phyloP scores from a whole-genome alignment of 2,797 vertebrate species.

The Coregonus suidteri region DNA sequence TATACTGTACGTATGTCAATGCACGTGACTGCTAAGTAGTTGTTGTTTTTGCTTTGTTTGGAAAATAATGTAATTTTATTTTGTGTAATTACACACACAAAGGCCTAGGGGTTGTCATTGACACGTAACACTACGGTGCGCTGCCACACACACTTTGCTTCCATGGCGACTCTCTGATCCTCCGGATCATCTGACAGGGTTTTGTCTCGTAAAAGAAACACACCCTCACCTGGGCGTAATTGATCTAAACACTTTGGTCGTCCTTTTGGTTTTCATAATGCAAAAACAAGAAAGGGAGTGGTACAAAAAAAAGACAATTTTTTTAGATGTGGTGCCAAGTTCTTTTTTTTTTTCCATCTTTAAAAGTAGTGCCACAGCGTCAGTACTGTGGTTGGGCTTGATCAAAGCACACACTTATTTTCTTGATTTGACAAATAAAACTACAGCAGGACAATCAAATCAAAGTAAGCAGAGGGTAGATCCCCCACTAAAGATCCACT shows the following conservation, averaged over 20 bases:
- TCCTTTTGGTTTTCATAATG: slow-evolving; percentile 48
- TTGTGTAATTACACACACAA: slow-evolving; percentile 53
- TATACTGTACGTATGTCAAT: neutral
- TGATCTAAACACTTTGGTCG: slow-evolving; percentile 49
- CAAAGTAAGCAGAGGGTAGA: slow-evolving; percentile 52
- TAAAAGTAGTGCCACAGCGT: slow-evolving; percentile 24
- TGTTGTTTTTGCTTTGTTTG: slow-evolving; percentile 50
- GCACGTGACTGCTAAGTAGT: slow-evolving; percentile 5
- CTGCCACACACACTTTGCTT: slow-evolving; percentile 5
- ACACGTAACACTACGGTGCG: slow-evolving; percentile 42
- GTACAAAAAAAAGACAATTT: slow-evolving; percentile 33
- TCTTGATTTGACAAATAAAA: slow-evolving; percentile 50
- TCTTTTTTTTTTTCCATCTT: neutral
- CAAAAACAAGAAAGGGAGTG: slow-evolving; percentile 18
- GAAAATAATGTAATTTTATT: slow-evolving; percentile 43
- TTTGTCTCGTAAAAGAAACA: slow-evolving; percentile 44
- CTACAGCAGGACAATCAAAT: slow-evolving; percentile 53
- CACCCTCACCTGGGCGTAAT: slow-evolving; percentile 56
- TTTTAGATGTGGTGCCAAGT: too few species aligned
- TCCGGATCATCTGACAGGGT: slow-evolving; percentile 9
- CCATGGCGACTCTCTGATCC: slow-evolving; percentile 28
- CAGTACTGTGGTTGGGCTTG: slow-evolving; percentile 41
- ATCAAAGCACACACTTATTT: slow-evolving; percentile 62
- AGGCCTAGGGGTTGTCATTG: slow-evolving; percentile 31
- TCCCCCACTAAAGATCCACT: slow-evolving; percentile 32